These are phyloP conservation scores for Echinometra lucunter DNA, from an alignment of 53 echinoderm and acorn worm genomes.

Conservation along the genomic window DNA sequence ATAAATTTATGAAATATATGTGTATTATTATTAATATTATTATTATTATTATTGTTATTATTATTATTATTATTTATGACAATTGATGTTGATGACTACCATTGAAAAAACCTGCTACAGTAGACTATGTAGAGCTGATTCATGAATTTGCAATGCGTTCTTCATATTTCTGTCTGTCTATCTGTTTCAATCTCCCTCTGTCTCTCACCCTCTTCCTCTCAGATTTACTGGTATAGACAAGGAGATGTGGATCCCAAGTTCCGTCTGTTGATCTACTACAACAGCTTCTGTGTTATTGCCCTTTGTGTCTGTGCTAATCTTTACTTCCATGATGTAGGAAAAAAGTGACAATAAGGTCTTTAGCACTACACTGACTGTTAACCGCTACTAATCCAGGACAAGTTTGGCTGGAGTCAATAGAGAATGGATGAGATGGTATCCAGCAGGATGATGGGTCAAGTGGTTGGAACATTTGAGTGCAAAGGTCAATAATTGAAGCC, in stretches of 20 bases:
- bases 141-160: background rate
- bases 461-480: background rate
- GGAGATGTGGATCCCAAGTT: slow-evolving; percentile 97
- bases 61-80: too few species aligned
- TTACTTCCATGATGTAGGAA: slow-evolving; percentile 79
- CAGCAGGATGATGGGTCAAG: background rate
- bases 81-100: too few species aligned
- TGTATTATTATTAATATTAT: too few species aligned
- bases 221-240: slow-evolving; percentile 99
- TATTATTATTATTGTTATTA: too few species aligned
- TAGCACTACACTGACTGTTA: background rate
- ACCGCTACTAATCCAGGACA: background rate
- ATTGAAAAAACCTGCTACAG: too few species aligned
- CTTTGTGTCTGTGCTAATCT: slow-evolving; percentile 91
- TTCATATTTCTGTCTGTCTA: too few species aligned
- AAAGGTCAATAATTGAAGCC: background rate
- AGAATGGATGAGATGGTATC: background rate
- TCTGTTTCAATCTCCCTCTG: too few species aligned
- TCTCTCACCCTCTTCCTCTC: background rate
- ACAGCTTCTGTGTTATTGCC: slow-evolving; percentile 83
- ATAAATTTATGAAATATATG: too few species aligned
- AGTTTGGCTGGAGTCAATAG: background rate
- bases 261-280: slow-evolving; percentile 90
- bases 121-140: background rate
- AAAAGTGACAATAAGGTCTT: background rate